These are phyloP conservation scores for Drosophila pseudoananassae DNA, from an alignment of 1,140 invertebrate species.

Conservation along the genomic window DNA sequence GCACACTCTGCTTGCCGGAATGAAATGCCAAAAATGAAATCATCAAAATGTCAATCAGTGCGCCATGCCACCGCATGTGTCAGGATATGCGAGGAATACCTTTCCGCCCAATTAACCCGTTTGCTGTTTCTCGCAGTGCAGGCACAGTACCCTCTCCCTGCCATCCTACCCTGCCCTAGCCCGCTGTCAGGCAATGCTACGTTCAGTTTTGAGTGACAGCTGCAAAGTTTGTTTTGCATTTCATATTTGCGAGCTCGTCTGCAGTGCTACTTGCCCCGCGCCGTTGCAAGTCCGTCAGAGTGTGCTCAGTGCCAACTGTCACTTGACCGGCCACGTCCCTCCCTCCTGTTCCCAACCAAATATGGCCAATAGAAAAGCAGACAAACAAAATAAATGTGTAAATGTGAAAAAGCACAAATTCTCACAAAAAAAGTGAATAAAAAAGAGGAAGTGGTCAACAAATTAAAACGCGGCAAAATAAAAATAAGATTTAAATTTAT, in stretches of 20 bases:
- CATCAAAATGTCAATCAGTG: constrained; percentile 50
- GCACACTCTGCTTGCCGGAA: background rate
- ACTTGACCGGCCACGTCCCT: constrained; percentile 69
- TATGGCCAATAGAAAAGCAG: constrained; percentile 71
- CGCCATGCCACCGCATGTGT: constrained; percentile 15
- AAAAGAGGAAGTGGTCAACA: constrained; percentile 67
- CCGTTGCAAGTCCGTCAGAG: constrained; percentile 1
- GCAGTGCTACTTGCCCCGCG: background rate
- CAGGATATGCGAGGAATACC: constrained; percentile 23
- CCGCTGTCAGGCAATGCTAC: constrained; percentile 59
- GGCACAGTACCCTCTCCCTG: background rate
- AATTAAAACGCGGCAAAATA: constrained; percentile 80
- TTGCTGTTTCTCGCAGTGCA: constrained; percentile 71
- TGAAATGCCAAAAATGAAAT: constrained; percentile 32
- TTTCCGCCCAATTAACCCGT: constrained; percentile 73
- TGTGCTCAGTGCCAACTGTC: constrained; percentile 66
- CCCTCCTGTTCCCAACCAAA: constrained; percentile 21
- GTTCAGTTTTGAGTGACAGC: constrained; percentile 81
- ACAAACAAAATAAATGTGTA: constrained; percentile 80
- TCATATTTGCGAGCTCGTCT: constrained; percentile 69
- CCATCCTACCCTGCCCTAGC: background rate
- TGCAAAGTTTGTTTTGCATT: constrained; percentile 82
- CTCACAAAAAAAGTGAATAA: constrained; percentile 20
- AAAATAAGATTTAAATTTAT: constrained; percentile 82
- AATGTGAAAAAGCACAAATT: constrained; percentile 61